Evolutionary conservation across 2,888 invertebrate species (phyloP).

Genomic region (Drosophila rellima): DNA sequence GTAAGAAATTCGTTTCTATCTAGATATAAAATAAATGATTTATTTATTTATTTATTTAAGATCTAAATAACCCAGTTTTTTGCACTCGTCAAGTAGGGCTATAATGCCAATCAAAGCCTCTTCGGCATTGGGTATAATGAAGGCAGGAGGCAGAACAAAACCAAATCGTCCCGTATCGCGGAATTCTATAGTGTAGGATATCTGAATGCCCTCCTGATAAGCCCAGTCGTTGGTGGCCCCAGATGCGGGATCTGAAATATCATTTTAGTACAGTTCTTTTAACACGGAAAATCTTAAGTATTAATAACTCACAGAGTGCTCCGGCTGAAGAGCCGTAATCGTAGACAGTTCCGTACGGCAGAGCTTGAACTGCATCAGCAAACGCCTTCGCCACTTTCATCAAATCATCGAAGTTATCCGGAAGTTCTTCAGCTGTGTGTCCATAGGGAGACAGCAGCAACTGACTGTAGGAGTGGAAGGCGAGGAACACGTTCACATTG

Average conservation of each 20-base stretch:
- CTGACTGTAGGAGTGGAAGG: slow-evolving; percentile 89
- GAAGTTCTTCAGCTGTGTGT: slow-evolving; percentile 83
- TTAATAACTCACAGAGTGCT: slow-evolving; percentile 86
- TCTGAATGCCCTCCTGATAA: slow-evolving; percentile 86
- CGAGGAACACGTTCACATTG: slow-evolving; percentile 86
- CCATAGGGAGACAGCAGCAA: slow-evolving; percentile 88
- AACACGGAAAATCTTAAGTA: not conserved
- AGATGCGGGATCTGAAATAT: slow-evolving; percentile 80
- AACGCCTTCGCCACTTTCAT: slow-evolving; percentile 86
- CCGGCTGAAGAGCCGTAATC: slow-evolving; percentile 87
- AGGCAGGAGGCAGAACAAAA: slow-evolving; percentile 88
- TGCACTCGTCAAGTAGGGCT: slow-evolving; percentile 82
- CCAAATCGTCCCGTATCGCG: slow-evolving; percentile 90
- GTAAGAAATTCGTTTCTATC: too few species aligned
- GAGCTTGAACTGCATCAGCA: slow-evolving; percentile 85
- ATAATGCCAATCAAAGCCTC: slow-evolving; percentile 87
- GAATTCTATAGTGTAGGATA: slow-evolving; percentile 86
- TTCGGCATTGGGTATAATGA: slow-evolving; percentile 88
- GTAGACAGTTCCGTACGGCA: slow-evolving; percentile 86
- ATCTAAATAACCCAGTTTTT: slow-evolving; percentile 74
- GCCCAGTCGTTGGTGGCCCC: slow-evolving; percentile 87
- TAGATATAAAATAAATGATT: too few species aligned
- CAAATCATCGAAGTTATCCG: slow-evolving; percentile 86
- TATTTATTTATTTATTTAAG: slow-evolving; percentile 45
- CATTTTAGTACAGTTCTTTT: too few species aligned